Percentiles rank a stretch among this genome's conserved stretches.
phyloP scores from a whole-genome alignment of 2,888 invertebrate species.

The Eudasyphora cyanicolor region DNA sequence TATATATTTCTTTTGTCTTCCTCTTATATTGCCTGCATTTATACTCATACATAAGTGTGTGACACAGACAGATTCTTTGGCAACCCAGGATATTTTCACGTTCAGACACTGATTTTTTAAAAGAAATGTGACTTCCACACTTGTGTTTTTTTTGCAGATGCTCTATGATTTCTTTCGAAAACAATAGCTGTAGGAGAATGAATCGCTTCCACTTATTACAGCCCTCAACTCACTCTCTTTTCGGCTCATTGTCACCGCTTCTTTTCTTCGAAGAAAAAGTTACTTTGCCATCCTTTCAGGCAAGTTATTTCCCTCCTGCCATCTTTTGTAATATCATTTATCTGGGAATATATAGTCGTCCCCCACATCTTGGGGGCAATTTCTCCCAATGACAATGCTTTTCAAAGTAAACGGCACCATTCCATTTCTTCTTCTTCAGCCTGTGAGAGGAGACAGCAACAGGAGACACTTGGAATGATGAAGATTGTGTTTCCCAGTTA shows the following conservation, averaged over 20 bases:
- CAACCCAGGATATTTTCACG: neutral
- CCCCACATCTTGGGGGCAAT: conserved; percentile 18
- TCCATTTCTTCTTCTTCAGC: neutral
- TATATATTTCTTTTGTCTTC: conserved; percentile 67
- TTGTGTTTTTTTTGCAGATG: conserved; percentile 35
- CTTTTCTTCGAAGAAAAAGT: neutral
- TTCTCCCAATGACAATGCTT: conserved; percentile 10
- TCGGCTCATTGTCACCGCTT: neutral
- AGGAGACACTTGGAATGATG: conserved; percentile 3
- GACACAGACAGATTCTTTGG: neutral
- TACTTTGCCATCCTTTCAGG: neutral
- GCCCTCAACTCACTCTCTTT: too few relatives aligned
- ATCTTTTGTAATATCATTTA: too few relatives aligned
- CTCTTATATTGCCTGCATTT: conserved; percentile 24
- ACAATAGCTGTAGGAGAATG: neutral
- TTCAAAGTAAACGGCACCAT: conserved; percentile 1
- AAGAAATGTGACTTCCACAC: conserved; percentile 48
- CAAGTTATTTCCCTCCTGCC: neutral
- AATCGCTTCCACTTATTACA: neutral
- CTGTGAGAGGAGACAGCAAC: too few relatives aligned
- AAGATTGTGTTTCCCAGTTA: conserved; percentile 35
- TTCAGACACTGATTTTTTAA: conserved; percentile 25
- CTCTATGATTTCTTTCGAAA: conserved; percentile 46
- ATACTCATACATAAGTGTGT: neutral
- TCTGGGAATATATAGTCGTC: too few relatives aligned